Evolutionary conservation across 1,140 invertebrate species (phyloP).

Genomic region (Druon quercuslanigerum): DNA sequence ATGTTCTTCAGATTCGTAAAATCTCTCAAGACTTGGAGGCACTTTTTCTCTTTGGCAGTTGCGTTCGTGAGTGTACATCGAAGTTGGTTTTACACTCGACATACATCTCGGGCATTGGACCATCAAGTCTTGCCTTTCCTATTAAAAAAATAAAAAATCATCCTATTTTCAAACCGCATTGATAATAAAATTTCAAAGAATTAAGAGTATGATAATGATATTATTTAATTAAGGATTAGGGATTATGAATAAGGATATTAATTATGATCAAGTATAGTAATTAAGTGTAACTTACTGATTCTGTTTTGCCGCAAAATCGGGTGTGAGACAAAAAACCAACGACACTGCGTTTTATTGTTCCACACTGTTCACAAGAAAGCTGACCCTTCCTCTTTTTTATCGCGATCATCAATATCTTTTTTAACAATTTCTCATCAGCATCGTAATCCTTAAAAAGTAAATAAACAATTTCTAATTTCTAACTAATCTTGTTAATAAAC

Average conservation of each 20-base stretch:
- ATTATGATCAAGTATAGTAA: neutral
- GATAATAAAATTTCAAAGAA: too few relatives aligned
- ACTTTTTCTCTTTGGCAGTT: slow-evolving; percentile 13
- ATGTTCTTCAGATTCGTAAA: neutral
- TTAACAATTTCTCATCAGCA: slow-evolving; percentile 64
- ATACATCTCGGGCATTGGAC: slow-evolving; percentile 22
- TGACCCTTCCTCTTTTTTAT: slow-evolving; percentile 67
- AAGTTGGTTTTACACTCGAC: slow-evolving; percentile 8
- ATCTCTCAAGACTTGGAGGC: neutral
- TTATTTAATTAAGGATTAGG: too few relatives aligned
- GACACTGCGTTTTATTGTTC: slow-evolving; percentile 74
- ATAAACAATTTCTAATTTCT: slow-evolving; percentile 31
- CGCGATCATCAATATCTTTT: slow-evolving; percentile 55
- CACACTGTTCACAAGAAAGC: slow-evolving; percentile 78
- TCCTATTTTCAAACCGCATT: neutral
- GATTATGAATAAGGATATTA: too few relatives aligned
- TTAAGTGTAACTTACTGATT: slow-evolving; percentile 37
- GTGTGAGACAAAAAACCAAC: slow-evolving; percentile 81
- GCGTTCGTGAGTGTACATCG: slow-evolving; percentile 18
- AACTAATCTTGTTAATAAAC: neutral
- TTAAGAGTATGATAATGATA: too few relatives aligned
- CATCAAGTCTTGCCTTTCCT: neutral
- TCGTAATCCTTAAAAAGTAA: slow-evolving; percentile 67
- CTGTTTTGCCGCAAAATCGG: slow-evolving; percentile 78
- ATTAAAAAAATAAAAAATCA: slow-evolving; percentile 13